These are phyloP conservation scores for Apoderus coryli DNA, from an alignment of 2,888 invertebrate genomes.

Conservation along the genomic window DNA sequence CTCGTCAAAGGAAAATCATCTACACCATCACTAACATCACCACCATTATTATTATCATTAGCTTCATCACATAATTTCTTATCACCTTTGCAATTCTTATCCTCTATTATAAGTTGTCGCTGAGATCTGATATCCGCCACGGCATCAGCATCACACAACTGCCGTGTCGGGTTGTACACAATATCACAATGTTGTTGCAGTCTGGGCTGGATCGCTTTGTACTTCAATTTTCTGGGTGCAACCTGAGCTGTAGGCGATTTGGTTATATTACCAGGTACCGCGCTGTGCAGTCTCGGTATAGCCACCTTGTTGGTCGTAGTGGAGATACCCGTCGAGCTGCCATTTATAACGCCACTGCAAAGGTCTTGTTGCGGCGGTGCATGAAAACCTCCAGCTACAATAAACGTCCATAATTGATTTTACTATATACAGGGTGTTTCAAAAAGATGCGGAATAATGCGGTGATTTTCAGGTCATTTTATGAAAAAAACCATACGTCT, in stretches of 20 bases:
- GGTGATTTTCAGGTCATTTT: too few species aligned
- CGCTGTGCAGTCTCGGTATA: slow-evolving; percentile 25
- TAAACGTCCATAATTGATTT: too few species aligned
- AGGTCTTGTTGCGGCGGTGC: too few species aligned
- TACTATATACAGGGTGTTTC: too few species aligned
- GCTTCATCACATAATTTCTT: too few species aligned
- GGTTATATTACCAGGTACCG: slow-evolving; percentile 9
- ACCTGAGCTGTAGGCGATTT: slow-evolving; percentile 13
- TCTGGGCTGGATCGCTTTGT: slow-evolving; percentile 39
- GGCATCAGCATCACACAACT: slow-evolving; percentile 11
- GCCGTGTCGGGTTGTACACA: slow-evolving; percentile 29
- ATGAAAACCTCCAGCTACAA: too few species aligned
- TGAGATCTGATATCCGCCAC: slow-evolving; percentile 30
- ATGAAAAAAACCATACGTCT: too few species aligned
- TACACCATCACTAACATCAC: slow-evolving; percentile 21
- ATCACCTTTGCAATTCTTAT: slow-evolving; percentile 14
- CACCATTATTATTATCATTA: slow-evolving; percentile 12
- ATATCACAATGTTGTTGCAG: slow-evolving; percentile 30
- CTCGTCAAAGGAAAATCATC: slow-evolving; percentile 30
- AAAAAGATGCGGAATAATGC: too few species aligned
- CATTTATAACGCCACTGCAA: too few species aligned
- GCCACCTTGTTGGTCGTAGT: too few species aligned
- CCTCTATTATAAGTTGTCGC: slow-evolving; percentile 16
- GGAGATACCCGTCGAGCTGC: too few species aligned
- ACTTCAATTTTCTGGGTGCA: slow-evolving; percentile 28